phyloP scores from a whole-genome alignment of 2,113 vertebrate genomes.

The Neodon shergylaensis region DNA sequence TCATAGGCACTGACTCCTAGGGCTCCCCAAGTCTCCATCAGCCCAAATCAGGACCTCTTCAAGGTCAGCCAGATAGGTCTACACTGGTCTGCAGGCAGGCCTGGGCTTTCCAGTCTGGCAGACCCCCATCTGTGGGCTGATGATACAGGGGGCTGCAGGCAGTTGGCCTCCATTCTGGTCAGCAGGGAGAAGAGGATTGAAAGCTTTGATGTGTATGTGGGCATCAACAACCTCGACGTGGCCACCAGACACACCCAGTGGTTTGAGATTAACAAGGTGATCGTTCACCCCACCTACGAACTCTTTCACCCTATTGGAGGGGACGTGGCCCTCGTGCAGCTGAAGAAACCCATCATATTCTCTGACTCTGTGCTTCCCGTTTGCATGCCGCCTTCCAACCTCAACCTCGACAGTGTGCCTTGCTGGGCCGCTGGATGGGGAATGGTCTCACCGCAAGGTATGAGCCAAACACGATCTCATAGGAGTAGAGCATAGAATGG shows the following conservation, averaged over 20 bases:
- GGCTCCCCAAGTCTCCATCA: not conserved
- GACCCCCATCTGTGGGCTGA: not conserved
- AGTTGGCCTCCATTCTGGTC: not conserved
- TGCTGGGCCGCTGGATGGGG: constrained; percentile 79
- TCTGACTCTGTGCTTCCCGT: constrained; percentile 54
- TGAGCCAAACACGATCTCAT: not conserved
- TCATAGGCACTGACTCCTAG: no score
- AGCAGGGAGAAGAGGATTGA: not conserved
- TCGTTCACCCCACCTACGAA: constrained; percentile 40
- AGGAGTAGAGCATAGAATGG: not conserved
- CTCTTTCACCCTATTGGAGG: constrained; percentile 43
- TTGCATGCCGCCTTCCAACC: constrained; percentile 39
- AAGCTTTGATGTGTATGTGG: constrained; percentile 56
- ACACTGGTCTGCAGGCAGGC: not conserved
- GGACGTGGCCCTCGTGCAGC: constrained; percentile 68
- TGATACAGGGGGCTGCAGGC: not conserved
- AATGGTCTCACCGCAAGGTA: not conserved
- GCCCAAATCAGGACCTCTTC: not conserved
- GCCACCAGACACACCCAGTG: constrained; percentile 60
- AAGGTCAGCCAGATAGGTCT: not conserved
- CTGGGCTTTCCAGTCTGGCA: not conserved
- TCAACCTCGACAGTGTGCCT: not conserved
- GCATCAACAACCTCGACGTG: constrained; percentile 28
- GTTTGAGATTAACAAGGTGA: constrained; percentile 64
- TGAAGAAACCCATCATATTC: constrained; percentile 61